Evolutionary conservation across 2,113 vertebrate species (phyloP), one percentile per base, ranked within the genome.

Genomic region (Thinocorus orbignyianus): DNA sequence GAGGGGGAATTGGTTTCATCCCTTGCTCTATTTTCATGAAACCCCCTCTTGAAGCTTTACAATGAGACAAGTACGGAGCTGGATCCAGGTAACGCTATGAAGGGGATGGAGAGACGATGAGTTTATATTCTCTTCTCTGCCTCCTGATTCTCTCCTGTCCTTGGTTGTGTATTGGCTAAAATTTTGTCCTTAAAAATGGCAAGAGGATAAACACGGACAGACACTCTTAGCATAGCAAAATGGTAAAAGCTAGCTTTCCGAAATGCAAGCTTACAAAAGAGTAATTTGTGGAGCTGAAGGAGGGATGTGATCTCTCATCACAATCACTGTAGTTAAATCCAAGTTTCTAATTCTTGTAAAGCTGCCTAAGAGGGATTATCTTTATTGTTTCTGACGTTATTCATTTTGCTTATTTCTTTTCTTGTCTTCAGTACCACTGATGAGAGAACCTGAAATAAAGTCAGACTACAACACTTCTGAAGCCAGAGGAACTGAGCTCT

Each of bases 341-440:
- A 17, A 88, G 11, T 39, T 71, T 62, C 20, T 25, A 15, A 9
- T 8, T 23, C 37, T 0, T 65, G 60, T 24, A 23, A 52, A 49
- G n/a, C 10, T 18, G 8, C 33, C 51, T 48, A 19, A 13, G 10
- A 81, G 23, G 9, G 18, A 13, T n/a, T 17, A 7, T 0, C 7
- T 2, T 17, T 26, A 0, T 12, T 48, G 25, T 52, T 71, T 66
- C 4, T 13, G 33, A 30, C 39, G 16, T 10, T 64, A 11, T 17
- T 18, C 1, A 10, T 25, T 41, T 41, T 41, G 31, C 3, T 39
- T 62, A 3, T 11, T 81, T 39, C 31, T 80, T 55, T 42, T 70
- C 9, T 10, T 17, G 15, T 5, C 42, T 20, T 7, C 61, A 31
- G 14, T 52, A 31, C 37, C 3, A 5, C 85, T 64, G 68, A 9